Base-by-base conservation (phyloP, 23 tunicate species). In the Oikopleura vanhoeffeni region DNA sequence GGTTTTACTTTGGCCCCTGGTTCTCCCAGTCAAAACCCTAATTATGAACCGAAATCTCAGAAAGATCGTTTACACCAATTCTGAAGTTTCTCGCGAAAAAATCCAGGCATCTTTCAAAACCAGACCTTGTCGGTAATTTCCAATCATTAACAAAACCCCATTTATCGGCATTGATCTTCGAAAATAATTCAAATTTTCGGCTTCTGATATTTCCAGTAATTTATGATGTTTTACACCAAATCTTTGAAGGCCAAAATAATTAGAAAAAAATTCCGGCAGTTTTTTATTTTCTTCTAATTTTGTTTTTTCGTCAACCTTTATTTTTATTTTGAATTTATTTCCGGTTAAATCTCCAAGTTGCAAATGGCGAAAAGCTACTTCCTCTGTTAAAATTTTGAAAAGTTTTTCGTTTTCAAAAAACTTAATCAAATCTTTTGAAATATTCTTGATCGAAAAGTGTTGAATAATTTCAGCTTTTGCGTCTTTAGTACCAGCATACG, bases 401-500 rank as follows among this genome's bases (percentile, higher is more conserved):
- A 2, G 2, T 30, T 18, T 2, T 18, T 2, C 35, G 38, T 2
- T 24, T 24, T 18, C 2, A 33, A 32, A 2, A 2, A 38, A 33
- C 38, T 71, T 32, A 38, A 71, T 71, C 32, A 2, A 2, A 2
- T 71, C 38, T 71, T 71, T 30, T 32, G 79, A 38, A 30, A 33
- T 18, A 30, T 71, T 71, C 32, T 71, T 71, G 79, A 71, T 24
- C 4, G 34, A 13, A 18, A 71, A 71, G 79, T 71, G 35, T 32
- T 71, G 79, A 71, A 30, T 71, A 13, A 30, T 71, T 2, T 13
- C 38, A 71, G 79, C 79, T 18, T 13, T 71, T 71, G 79, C 79
- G 79, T 71, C 79, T 71, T 71, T 71, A 2, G 79, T 71, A 32
- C 79, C 79, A 28, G 79, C 79, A 71, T 71, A 71, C 34, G 79